These are phyloP conservation scores for Microctonus hyperodae DNA, from an alignment of 2,888 invertebrate species.

Conservation along the genomic window DNA sequence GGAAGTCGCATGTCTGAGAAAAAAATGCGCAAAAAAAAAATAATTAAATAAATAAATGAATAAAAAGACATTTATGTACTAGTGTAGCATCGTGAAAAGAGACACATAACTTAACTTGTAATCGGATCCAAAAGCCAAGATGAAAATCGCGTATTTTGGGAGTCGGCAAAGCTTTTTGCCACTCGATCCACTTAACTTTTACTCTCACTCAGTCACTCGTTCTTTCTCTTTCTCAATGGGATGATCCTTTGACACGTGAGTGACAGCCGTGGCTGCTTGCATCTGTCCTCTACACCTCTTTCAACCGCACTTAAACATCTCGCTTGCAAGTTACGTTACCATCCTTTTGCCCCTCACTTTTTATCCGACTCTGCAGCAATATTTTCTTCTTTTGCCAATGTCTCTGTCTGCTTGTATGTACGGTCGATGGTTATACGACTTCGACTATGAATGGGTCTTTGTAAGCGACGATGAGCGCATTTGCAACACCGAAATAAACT, in stretches of 20 bases:
- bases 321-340: slow-evolving; percentile 28
- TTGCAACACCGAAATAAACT: slow-evolving; percentile 51
- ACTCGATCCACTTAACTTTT: slow-evolving; percentile 24
- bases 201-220: slow-evolving; percentile 33
- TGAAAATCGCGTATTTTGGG: slow-evolving; percentile 33
- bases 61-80: too few species aligned
- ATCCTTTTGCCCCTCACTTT: slow-evolving; percentile 33
- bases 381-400: slow-evolving; percentile 34
- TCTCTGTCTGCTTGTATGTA: slow-evolving; percentile 13
- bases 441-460: slow-evolving; percentile 52
- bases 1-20: slow-evolving; percentile 7
- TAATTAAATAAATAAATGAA: too few species aligned
- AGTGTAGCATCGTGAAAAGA: too few species aligned
- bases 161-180: slow-evolving; percentile 23
- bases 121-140: slow-evolving; percentile 31
- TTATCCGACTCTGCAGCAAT: slow-evolving; percentile 31
- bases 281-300: slow-evolving; percentile 43
- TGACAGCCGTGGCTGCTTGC: slow-evolving; percentile 50
- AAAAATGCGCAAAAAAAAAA: slow-evolving; percentile 14
- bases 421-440: slow-evolving; percentile 35
- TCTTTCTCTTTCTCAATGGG: slow-evolving; percentile 31
- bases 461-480: slow-evolving; percentile 43
- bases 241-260: slow-evolving; percentile 53
- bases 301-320: slow-evolving; percentile 38
- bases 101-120: slow-evolving; percentile 11